Base-by-base conservation (phyloP, 2,797 vertebrate genomes). In the Luscinia luscinia region DNA sequence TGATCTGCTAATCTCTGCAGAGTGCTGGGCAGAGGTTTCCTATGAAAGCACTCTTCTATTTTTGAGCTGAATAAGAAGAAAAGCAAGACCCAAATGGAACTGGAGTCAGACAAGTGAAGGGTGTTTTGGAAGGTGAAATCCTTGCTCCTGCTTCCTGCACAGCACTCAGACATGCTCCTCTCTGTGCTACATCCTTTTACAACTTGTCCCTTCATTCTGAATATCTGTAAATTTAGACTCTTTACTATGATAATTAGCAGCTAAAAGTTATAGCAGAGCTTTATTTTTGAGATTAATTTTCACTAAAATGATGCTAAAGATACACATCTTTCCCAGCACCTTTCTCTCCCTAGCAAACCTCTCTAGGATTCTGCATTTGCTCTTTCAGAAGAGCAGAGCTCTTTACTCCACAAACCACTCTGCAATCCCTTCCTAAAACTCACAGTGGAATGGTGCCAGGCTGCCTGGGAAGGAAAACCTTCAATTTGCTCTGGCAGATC, bases 1-100 rank as follows among this genome's bases (percentile, higher is more conserved):
- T 55, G 73, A 92, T 87, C 89, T 81, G 43, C 72, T 91, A 81
- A 89, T 92, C 93, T 77, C 93, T 85, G 66, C 64, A 57, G 81
- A 89, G 76, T 2, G 6, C 76, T 9, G 23, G 76, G 79, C 87
- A 94, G 79, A 96, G 90, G 63, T 82, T 82, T 92, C 89, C 89
- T 83, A 20, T 76, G 74, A 89, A 95, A 87, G 1, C 2, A 84
- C 32, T 87, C 74, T 66, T 68, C 66, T 82, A 16, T 59, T 84
- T 79, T 69, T 64, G 45, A 6, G 15, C 52, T 82, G 78, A 93
- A 61, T 48, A 79, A 59, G 43, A 84, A 86, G 59, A 87, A 78
- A 78, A 83, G 64, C 19, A 90, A 91, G 93, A 84, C 13, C 11
- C 41, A 61, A 88, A 62, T 24, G 62, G 43, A 72, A 66, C 43